phyloP scores from a whole-genome alignment of 2,797 vertebrate species.

The Synanceia verrucosa region DNA sequence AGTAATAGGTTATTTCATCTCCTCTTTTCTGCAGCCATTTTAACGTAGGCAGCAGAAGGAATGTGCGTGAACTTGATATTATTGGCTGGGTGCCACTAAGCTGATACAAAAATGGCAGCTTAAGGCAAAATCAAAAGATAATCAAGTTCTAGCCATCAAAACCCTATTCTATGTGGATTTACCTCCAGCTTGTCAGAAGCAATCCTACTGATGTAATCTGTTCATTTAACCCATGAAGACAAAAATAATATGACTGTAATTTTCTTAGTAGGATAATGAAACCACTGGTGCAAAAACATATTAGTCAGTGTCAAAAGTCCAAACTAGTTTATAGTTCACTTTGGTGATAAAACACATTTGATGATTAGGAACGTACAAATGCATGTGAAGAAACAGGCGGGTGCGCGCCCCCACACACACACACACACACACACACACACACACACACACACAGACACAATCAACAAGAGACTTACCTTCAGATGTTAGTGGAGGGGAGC shows the following conservation, averaged over 20 bases:
- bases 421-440: neutral
- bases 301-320: slow-evolving; percentile 5
- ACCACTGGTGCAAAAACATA: neutral
- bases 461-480: slow-evolving; percentile 65
- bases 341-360: neutral
- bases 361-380: neutral
- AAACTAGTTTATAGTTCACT: neutral
- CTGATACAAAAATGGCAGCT: slow-evolving; percentile 26
- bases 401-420: neutral
- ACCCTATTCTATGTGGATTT: slow-evolving; percentile 22
- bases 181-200: slow-evolving; percentile 32
- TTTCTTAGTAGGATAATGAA: slow-evolving; percentile 6
- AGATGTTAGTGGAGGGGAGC: slow-evolving; percentile 25
- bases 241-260: slow-evolving; percentile 18
- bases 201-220: slow-evolving; percentile 34
- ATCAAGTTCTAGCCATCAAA: slow-evolving; percentile 44
- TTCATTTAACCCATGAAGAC: neutral
- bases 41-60: slow-evolving; percentile 21
- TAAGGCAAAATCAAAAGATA: slow-evolving; percentile 33
- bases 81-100: slow-evolving; percentile 39
- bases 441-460: neutral
- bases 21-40: slow-evolving; percentile 26
- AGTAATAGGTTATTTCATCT: slow-evolving; percentile 20
- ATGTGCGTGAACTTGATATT: slow-evolving; percentile 23
- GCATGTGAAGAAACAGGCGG: neutral